Conservation (phyloP, 2,797 vertebrate species). For the Avahi laniger region DNA sequence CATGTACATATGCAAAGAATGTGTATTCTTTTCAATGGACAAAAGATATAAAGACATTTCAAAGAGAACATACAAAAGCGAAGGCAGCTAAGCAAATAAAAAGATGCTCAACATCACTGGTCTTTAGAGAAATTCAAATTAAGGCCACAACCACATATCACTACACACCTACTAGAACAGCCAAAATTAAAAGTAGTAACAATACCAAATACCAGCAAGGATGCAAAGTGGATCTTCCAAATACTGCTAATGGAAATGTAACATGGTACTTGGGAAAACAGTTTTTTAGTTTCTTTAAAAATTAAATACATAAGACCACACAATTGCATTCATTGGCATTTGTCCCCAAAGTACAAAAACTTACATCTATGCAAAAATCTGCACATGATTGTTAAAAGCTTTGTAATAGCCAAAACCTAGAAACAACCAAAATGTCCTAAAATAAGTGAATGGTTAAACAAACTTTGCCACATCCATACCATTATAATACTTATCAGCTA, state of each 20-base stretch:
- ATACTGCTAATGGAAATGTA: background rate
- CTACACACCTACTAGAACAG: background rate
- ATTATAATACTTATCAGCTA: background rate
- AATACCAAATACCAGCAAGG: background rate
- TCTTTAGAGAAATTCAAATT: background rate
- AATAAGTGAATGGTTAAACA: background rate
- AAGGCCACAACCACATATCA: background rate
- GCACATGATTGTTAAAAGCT: background rate
- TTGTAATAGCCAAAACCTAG: background rate
- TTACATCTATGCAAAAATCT: background rate
- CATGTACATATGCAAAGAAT: background rate
- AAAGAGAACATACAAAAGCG: background rate
- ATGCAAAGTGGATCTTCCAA: background rate
- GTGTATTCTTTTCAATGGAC: background rate
- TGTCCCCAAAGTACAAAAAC: background rate
- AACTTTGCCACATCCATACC: background rate
- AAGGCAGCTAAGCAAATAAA: background rate
- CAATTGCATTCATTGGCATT: background rate
- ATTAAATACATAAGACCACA: background rate
- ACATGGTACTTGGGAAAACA: background rate
- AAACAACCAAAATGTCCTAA: background rate
- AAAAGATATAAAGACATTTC: background rate
- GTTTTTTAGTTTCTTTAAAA: background rate
- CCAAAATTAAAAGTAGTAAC: background rate
- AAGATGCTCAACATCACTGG: background rate